phyloP scores from a whole-genome alignment of 2,113 vertebrate genomes.

The Protobothrops mucrosquamatus region DNA sequence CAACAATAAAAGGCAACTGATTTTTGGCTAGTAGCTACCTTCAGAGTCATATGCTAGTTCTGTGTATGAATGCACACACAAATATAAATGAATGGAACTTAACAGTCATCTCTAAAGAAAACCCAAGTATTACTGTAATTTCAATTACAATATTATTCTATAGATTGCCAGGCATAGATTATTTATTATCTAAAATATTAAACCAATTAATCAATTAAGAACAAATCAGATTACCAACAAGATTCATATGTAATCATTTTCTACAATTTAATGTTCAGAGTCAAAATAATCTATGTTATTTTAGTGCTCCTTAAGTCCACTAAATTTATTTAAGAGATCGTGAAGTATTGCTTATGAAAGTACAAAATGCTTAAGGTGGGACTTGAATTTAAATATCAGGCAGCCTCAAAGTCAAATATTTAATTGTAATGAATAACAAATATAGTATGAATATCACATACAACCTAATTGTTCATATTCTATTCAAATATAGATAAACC shows the following conservation, averaged over 20 bases:
- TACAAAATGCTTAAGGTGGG: neutral
- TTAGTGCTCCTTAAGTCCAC: neutral
- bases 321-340: neutral
- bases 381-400: neutral
- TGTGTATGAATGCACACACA: neutral
- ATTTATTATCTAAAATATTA: neutral
- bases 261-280: neutral
- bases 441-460: constrained; percentile 33
- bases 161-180: neutral
- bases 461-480: constrained; percentile 21
- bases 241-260: neutral
- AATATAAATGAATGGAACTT: constrained; percentile 33
- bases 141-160: neutral
- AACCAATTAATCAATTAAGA: neutral
- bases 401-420: neutral
- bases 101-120: constrained; percentile 36
- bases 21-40: constrained; percentile 8
- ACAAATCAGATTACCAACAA: neutral
- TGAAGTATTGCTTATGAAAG: neutral
- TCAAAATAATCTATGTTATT: neutral
- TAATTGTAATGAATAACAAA: neutral
- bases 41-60: constrained; percentile 4
- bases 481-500: constrained; percentile 58
- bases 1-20: constrained; percentile 37
- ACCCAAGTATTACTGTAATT: neutral